Evolutionary conservation across 1,140 invertebrate genomes (phyloP), one percentile per base, ranked within the genome.

Genomic region (Heliconius congener): DNA sequence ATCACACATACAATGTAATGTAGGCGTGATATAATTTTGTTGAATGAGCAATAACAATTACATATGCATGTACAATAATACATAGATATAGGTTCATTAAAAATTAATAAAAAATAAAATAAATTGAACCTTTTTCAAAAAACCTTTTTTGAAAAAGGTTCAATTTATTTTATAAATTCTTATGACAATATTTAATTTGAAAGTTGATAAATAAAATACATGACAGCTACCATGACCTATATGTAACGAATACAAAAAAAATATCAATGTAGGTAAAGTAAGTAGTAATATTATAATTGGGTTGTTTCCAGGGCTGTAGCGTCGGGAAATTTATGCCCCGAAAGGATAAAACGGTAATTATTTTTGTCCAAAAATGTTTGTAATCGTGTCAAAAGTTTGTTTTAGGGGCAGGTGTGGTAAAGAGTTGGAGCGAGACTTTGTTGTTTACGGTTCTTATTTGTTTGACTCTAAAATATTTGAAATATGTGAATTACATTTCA

Each of bases 311-410:
- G 83, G 81, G 78, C 80, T 78, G 90, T 94, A 81, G 83, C 82
- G 90, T 90, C 90, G 90, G 89, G 85, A 91, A 92, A 92, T 93
- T 88, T 93, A 94, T 93, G 90, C 87, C 87, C 81, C 85, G 78
- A 80, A 88, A 90, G 88, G 87, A 92, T 93, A 91, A 93, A 90
- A 81, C 83, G 85, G 87, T 87, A 90, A 90, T 92, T 93, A 93
- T 94, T 93, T 92, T 90, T 88, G 83, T 74, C 76, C 81, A 90
- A 91, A 90, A 93, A 90, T 83, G 81, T 85, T 89, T 82, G 80
- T 87, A 90, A 88, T 85, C 83, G 82, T 90, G 86, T 90, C 87
- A 91, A 90, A 93, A 93, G 89, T 93, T 93, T 91, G 86, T 85
- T 86, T 83, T 83, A 82, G 81, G 84, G 83, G 87, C 91, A 94